Evolutionary conservation across 2,113 vertebrate species (phyloP).

Genomic region (Strigops habroptila): DNA sequence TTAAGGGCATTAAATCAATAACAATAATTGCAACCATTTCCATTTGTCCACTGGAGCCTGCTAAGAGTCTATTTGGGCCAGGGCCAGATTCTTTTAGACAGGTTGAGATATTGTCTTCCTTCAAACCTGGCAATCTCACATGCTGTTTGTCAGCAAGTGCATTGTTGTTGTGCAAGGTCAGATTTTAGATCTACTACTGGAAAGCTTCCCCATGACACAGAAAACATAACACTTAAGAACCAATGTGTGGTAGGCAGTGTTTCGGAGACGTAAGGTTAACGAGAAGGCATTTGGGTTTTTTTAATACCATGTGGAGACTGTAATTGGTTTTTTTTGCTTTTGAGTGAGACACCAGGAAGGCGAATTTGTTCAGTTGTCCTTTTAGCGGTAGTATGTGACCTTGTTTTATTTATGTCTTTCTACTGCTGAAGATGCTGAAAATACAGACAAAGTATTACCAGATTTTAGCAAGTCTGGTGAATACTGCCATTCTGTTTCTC

Average conservation of each 20-base stretch:
- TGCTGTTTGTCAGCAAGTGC: conserved; percentile 43
- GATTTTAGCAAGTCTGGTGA: background rate
- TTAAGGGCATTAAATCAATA: conserved; percentile 58
- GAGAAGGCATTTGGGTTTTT: background rate
- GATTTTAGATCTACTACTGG: background rate
- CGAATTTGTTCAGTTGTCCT: background rate
- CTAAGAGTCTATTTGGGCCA: conserved; percentile 33
- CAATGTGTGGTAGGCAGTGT: background rate
- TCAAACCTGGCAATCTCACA: background rate
- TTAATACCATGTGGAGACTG: background rate
- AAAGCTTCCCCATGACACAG: background rate
- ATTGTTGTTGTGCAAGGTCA: conserved; percentile 43
- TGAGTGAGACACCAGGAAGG: background rate
- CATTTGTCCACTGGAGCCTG: conserved; percentile 22
- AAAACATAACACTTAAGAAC: background rate
- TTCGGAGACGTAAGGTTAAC: background rate
- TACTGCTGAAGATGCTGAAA: background rate
- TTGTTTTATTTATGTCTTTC: background rate
- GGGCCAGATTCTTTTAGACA: conserved; percentile 29
- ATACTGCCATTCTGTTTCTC: background rate
- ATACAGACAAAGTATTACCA: background rate
- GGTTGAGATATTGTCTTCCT: conserved; percentile 34
- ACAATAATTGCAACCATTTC: conserved; percentile 45
- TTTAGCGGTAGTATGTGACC: background rate
- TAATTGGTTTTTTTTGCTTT: background rate